Percentiles rank a stretch among this genome's conserved stretches.
Conservation (phyloP, 2,113 vertebrate species). For the Leiothrix lutea region DNA sequence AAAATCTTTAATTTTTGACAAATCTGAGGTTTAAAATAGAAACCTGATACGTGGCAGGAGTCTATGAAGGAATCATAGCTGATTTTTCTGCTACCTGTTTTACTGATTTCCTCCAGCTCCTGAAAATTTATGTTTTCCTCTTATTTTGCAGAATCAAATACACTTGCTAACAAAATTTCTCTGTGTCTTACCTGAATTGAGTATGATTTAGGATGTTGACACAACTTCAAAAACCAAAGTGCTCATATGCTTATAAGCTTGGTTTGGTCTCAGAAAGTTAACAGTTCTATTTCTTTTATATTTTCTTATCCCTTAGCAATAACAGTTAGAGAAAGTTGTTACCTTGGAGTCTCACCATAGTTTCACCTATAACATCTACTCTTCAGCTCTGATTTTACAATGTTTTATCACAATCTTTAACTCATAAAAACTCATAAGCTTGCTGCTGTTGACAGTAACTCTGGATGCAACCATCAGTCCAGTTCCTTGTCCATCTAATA, state of each 20-base stretch:
- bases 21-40: not conserved
- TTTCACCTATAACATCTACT: not conserved
- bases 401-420: not conserved
- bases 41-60: fast-evolving
- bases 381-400: not conserved
- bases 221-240: not conserved
- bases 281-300: not conserved
- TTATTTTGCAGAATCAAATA: not conserved
- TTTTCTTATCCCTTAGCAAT: not conserved
- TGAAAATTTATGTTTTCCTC: not conserved
- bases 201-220: not conserved
- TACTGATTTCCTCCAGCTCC: not conserved
- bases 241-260: not conserved
- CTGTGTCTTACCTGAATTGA: not conserved
- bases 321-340: not conserved
- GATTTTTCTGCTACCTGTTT: not conserved
- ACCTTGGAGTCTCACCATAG: not conserved
- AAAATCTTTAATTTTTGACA: not conserved
- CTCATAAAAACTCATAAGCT: not conserved
- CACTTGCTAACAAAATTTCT: not conserved
- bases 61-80: not conserved
- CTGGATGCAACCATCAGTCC: not conserved
- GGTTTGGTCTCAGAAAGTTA: not conserved
- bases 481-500: not conserved
- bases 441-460: not conserved